Base-by-base conservation (phyloP, 1,140 invertebrate genomes). In the Spodoptera litura region DNA sequence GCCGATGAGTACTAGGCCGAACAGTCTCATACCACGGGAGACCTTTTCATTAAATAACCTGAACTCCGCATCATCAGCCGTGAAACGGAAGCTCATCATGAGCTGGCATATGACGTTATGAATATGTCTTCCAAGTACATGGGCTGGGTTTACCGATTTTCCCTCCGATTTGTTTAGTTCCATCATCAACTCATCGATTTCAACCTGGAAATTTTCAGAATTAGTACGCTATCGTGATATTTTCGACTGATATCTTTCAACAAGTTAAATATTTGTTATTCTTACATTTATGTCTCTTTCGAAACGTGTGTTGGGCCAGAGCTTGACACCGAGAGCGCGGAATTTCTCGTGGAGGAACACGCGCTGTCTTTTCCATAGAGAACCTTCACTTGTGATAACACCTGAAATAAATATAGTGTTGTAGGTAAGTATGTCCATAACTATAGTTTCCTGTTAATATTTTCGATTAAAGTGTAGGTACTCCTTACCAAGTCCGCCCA, bases 71-170 rank as follows among this genome's bases (percentile, higher is more conserved):
- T 98, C 97, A n/a, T 96, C 95, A 78, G 96, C 95, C 38, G 96
- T 95, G 87, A 98, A 98, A 2, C 97, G 95, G 0, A 97, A 96
- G 31, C 97, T 97, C 97, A 98, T 98, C 82, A 98, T 95, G 49
- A 98, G 95, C 15, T 96, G 96, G 86, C 97, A 98, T 52, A 99
- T 98, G 0, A 98, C 97, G 88, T 98, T 99, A 87, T 97, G 97
- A 31, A 98, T 96, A 0, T 97, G 96, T 79, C 96, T 95, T 4
- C 96, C 96, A 4, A 98, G 92, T 0, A 96, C 90, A 0, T 95
- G 94, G 0, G 96, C 96, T 20, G 97, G 88, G 82, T 97, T 96
- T 1, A 96, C 95, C 0, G 97, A 95, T 15, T 94, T 89, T 0
- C 95, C 96, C 11, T 95, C 92, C 52, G 91, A 91, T 3, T 90